Base-by-base conservation (phyloP, 1,140 invertebrate genomes). In the Mylabris phalerata region DNA sequence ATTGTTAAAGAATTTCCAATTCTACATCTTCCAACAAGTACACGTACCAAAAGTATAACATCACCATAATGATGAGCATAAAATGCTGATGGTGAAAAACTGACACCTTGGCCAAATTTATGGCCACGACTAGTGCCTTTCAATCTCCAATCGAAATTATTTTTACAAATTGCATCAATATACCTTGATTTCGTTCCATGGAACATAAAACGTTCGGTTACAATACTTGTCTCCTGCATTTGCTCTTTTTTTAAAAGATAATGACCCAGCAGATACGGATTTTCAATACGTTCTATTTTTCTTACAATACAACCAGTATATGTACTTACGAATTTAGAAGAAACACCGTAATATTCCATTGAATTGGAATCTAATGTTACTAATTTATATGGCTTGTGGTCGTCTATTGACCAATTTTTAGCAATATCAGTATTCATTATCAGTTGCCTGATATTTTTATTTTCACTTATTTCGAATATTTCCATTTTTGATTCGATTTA, bases 101-200 rank as follows among this genome's bases (percentile, higher is more conserved):
- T 64, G 11, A 64, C 57, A n/a, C 65, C 65, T 4, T 57, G 39
- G 13, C 65, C 65, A 50, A 64, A 66, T 52, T 60, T 66, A 41
- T 62, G 57, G 4, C 51, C 47, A 41, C 38, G 9, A 10, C 42
- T 32, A 10, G 11, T 42, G 10, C 39, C 41, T 19, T 40, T 39
- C 40, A 9, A 27, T 25, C 59, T 32, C 50, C 59, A 56, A 32
- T 32, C 32, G 13, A 61, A 57, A 48, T 61, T 61, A 46, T 26
- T 26, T 40, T 11, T 46, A 44, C 59, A 61, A 47, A 61, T 61
- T 5, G 48, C 27, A 9, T 51, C 39, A 9, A 61, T 25, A 48
- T 52, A 5, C 0, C 2, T 3, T 9, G 11, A 3, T 38, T n/a
- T n/a, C 4, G 59, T 61, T 1, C 59, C 59, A 52, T 61, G 59